Conservation (phyloP, 2,888 invertebrate genomes). For the Gasteruption jaculator region DNA sequence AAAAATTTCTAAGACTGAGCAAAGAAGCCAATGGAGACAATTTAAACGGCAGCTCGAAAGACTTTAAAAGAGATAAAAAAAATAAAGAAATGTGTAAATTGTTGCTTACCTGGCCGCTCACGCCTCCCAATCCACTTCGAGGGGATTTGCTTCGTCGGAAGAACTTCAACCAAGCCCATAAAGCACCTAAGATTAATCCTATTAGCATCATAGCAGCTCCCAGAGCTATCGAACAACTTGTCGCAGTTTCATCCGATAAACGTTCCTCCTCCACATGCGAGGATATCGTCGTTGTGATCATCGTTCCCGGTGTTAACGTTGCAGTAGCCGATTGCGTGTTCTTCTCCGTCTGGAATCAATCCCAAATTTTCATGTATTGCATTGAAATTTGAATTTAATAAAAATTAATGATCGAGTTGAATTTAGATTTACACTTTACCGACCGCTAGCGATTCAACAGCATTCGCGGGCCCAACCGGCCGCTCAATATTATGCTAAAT, state of each 20-base stretch:
- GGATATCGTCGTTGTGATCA: too few relatives aligned
- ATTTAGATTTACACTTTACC: too few relatives aligned
- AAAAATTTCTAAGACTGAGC: constrained; percentile 4
- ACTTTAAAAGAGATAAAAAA: background rate
- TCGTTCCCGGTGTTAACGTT: too few relatives aligned
- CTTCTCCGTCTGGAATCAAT: constrained; percentile 21
- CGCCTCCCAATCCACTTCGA: constrained; percentile 41
- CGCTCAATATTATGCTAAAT: too few relatives aligned
- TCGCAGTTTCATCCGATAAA: too few relatives aligned
- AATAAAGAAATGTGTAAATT: constrained; percentile 3
- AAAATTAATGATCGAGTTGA: constrained; percentile 9
- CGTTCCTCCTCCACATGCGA: constrained; percentile 19
- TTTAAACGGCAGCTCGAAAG: background rate
- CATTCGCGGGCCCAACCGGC: too few relatives aligned
- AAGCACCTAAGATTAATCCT: constrained; percentile 37
- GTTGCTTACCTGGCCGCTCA: constrained; percentile 46
- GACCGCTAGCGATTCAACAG: too few relatives aligned
- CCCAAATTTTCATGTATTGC: too few relatives aligned
- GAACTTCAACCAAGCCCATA: constrained; percentile 44
- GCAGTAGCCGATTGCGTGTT: too few relatives aligned
- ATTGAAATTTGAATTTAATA: too few relatives aligned
- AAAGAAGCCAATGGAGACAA: background rate
- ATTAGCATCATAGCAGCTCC: constrained; percentile 42
- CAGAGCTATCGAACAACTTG: constrained; percentile 38
- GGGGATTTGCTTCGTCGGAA: constrained; percentile 43